Conservation (phyloP, 2,888 invertebrate species). For the Drosophila longiperda region DNA sequence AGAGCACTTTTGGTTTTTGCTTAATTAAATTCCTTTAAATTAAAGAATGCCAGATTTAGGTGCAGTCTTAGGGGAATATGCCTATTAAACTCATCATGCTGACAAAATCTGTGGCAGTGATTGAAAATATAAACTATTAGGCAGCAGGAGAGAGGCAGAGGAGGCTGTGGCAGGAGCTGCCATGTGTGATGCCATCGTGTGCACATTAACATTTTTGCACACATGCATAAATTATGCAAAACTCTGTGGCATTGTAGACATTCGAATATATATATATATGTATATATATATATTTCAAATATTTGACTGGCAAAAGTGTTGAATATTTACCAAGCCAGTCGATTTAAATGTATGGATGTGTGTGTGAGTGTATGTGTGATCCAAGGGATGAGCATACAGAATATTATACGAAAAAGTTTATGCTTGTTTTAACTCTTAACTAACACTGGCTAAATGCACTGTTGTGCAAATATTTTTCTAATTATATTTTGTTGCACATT, state of each 20-base stretch:
- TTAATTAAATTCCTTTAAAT: conserved; percentile 48
- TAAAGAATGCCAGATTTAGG: conserved; percentile 13
- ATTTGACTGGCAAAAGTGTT: conserved; percentile 74
- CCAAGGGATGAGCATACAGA: conserved; percentile 4
- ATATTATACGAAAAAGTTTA: conserved; percentile 40
- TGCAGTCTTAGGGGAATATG: conserved; percentile 13
- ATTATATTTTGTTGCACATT: conserved; percentile 42
- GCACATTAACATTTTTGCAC: conserved; percentile 67
- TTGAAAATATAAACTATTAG: conserved; percentile 71
- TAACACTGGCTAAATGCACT: conserved; percentile 25
- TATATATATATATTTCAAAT: conserved; percentile 55
- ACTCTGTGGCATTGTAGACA: conserved; percentile 31
- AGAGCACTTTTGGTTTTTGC: conserved; percentile 15
- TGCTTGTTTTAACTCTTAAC: conserved; percentile 19
- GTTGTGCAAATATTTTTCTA: conserved; percentile 27
- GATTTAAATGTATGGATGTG: neutral
- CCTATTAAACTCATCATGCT: conserved; percentile 64
- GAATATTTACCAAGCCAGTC: conserved; percentile 44
- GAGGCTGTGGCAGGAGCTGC: neutral
- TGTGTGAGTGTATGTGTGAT: neutral
- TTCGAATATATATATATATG: conserved; percentile 23
- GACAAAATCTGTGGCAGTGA: conserved; percentile 68
- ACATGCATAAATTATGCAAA: conserved; percentile 71
- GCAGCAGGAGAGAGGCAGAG: conserved; percentile 8
- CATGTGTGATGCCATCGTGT: conserved; percentile 24